These are phyloP conservation scores for Tyria jacobaeae DNA, from an alignment of 2,888 invertebrate species.

Conservation along the genomic window DNA sequence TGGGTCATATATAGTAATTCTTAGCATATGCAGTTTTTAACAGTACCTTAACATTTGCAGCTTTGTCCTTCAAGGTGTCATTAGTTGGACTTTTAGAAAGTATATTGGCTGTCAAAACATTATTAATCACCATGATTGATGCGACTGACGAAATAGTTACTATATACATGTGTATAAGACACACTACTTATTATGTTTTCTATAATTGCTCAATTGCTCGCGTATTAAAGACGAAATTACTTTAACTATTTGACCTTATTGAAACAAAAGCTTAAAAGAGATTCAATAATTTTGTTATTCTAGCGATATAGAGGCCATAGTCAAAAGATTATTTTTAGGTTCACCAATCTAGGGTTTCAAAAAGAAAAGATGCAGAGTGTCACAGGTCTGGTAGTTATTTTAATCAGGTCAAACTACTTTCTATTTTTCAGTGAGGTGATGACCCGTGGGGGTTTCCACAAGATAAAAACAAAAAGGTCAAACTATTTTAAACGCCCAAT, in stretches of 20 bases:
- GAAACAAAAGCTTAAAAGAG: not conserved
- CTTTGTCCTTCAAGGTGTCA: constrained; percentile 16
- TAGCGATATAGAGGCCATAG: too few relatives aligned
- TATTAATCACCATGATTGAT: constrained; percentile 77
- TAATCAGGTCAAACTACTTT: too few relatives aligned
- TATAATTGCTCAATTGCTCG: constrained; percentile 4
- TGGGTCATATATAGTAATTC: too few relatives aligned
- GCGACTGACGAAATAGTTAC: constrained; percentile 64
- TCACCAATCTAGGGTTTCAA: too few relatives aligned
- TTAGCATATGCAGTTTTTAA: not conserved
- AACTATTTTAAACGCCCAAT: not conserved
- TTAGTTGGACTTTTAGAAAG: constrained; percentile 63
- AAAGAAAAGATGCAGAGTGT: too few relatives aligned
- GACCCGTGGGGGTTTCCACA: too few relatives aligned
- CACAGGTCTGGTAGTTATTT: not conserved
- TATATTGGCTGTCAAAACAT: constrained; percentile 56
- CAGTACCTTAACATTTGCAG: not conserved
- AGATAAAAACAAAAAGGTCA: too few relatives aligned
- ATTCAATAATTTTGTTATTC: not conserved
- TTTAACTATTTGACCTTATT: constrained; percentile 3
- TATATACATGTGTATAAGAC: too few relatives aligned
- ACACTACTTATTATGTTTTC: not conserved
- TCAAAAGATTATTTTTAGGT: not conserved
- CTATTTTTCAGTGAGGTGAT: too few relatives aligned
- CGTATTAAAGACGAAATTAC: not conserved